phyloP scores from a whole-genome alignment of 1,140 invertebrate species.

The Lordiphosa clarofinis region DNA sequence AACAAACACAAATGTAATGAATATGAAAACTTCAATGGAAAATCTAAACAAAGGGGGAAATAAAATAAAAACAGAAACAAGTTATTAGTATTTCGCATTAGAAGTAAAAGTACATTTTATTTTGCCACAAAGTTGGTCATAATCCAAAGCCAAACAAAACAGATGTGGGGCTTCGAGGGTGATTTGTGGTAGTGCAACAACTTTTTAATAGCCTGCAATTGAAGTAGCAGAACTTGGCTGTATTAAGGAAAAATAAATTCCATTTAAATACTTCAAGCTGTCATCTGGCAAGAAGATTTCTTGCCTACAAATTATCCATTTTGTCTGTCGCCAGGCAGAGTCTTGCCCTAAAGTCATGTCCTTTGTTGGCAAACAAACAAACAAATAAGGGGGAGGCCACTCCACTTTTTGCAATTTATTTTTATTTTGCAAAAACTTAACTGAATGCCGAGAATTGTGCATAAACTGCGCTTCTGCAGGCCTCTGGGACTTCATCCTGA shows the following conservation, averaged over 20 bases:
- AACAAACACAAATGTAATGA: conserved; percentile 46
- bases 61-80: background rate
- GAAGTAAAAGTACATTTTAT: conserved; percentile 17
- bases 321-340: too few relatives aligned
- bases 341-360: too few relatives aligned
- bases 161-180: conserved; percentile 42
- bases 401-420: conserved; percentile 27
- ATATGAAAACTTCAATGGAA: conserved; percentile 36
- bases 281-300: conserved; percentile 33
- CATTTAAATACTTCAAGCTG: conserved; percentile 66
- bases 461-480: conserved; percentile 64
- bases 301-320: too few relatives aligned
- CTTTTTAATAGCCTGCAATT: conserved; percentile 68
- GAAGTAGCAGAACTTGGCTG: conserved; percentile 37
- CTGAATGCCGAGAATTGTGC: conserved; percentile 62
- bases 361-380: too few relatives aligned
- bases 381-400: background rate
- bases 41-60: conserved; percentile 31
- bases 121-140: conserved; percentile 33
- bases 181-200: conserved; percentile 58
- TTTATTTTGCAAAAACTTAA: conserved; percentile 25
- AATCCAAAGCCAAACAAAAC: conserved; percentile 28
- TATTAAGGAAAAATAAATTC: conserved; percentile 69
- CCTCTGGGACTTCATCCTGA: conserved; percentile 21
- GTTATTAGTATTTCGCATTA: conserved; percentile 59